phyloP scores from a whole-genome alignment of 2,888 invertebrate genomes.

The Dascillus cervinus region DNA sequence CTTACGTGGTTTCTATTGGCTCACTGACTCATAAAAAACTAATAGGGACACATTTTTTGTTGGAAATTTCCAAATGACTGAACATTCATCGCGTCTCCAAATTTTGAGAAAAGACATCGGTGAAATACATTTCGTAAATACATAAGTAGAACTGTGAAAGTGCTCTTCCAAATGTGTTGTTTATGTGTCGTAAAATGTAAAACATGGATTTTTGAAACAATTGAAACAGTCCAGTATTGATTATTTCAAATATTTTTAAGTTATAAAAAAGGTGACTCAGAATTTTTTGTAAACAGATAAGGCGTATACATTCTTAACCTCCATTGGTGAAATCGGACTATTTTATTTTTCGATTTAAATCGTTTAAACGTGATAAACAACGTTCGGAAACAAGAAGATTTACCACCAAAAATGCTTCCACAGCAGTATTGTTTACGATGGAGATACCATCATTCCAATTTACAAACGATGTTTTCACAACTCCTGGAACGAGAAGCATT shows the following conservation, averaged over 20 bases:
- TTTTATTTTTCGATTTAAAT: slow-evolving; percentile 2
- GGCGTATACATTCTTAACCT: slow-evolving; percentile 13
- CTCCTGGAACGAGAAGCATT: slow-evolving; percentile 80
- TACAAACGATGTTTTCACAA: slow-evolving; percentile 84
- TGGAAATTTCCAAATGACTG: slow-evolving; percentile 60
- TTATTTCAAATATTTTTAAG: slow-evolving; percentile 38
- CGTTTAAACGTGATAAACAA: slow-evolving; percentile 7
- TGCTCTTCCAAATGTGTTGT: slow-evolving; percentile 16
- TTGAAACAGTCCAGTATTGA: slow-evolving; percentile 33
- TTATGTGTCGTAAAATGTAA: slow-evolving; percentile 25
- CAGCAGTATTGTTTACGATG: slow-evolving; percentile 89
- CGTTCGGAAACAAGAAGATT: too few species aligned
- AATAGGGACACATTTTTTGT: slow-evolving; percentile 42
- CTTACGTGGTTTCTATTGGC: slow-evolving; percentile 45
- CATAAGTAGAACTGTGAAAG: slow-evolving; percentile 14
- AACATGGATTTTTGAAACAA: slow-evolving; percentile 29
- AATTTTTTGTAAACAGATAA: slow-evolving; percentile 22
- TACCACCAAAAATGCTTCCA: slow-evolving; percentile 70
- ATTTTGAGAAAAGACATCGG: slow-evolving; percentile 37
- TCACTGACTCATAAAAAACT: slow-evolving; percentile 45
- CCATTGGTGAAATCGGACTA: slow-evolving; percentile 3
- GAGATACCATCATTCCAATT: slow-evolving; percentile 88
- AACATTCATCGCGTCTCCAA: slow-evolving; percentile 41
- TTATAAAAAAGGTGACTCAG: slow-evolving; percentile 33
- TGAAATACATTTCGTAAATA: slow-evolving; percentile 19